Percentiles rank a stretch among this genome's conserved stretches.
Evolutionary conservation across 2,113 vertebrate species (phyloP).

Genomic region (Pterocles gutturalis): DNA sequence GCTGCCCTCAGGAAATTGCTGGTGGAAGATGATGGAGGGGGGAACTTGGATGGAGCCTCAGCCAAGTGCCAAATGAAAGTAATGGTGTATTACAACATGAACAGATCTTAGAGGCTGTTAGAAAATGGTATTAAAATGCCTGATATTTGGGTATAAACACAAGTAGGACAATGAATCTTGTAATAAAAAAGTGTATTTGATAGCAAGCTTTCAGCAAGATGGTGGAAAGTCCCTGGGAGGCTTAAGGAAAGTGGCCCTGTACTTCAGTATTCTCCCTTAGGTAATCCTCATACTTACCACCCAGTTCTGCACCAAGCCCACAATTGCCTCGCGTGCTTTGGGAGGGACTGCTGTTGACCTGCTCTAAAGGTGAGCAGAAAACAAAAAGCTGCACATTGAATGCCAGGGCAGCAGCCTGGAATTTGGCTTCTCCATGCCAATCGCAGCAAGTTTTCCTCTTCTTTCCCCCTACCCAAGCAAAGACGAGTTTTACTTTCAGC

Average conservation of each 20-base stretch:
- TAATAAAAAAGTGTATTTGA: no score
- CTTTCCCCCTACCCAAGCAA: background rate
- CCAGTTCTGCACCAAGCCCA: background rate
- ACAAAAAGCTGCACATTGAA: rapidly evolving
- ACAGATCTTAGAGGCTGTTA: background rate
- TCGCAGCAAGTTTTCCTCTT: background rate
- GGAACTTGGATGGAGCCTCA: background rate
- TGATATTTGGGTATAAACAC: background rate
- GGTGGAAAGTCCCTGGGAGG: background rate
- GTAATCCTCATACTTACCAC: rapidly evolving
- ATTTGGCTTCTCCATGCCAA: background rate
- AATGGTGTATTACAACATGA: background rate
- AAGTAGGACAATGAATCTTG: background rate
- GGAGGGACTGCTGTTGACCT: background rate
- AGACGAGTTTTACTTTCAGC: background rate
- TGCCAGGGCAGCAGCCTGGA: background rate
- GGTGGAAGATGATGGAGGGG: background rate
- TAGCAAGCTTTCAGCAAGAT: background rate
- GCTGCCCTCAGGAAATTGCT: background rate
- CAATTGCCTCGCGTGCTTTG: rapidly evolving
- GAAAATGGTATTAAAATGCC: background rate
- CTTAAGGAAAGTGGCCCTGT: background rate
- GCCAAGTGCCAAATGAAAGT: background rate
- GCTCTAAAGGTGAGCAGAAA: background rate
- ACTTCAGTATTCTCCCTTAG: background rate